Evolutionary conservation across 2,113 vertebrate species (phyloP).

Genomic region (Microtus ochrogaster): DNA sequence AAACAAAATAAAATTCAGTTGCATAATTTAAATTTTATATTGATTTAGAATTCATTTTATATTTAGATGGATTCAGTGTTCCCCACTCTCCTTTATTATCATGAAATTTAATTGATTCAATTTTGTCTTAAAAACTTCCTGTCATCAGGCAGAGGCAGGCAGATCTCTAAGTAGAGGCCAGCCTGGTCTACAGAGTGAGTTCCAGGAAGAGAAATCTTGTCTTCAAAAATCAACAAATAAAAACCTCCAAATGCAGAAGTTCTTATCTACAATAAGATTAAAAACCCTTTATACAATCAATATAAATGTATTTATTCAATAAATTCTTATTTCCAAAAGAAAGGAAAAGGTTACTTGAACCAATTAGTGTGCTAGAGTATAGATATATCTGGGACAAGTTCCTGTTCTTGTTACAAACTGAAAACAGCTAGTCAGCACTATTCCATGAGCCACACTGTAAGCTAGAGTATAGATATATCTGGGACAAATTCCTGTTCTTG

Average conservation of each 20-base stretch:
- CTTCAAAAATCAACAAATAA: neutral
- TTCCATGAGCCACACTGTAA: neutral
- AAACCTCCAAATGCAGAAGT: neutral
- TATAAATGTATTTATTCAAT: conserved; percentile 15
- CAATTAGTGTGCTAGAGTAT: neutral
- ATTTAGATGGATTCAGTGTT: neutral
- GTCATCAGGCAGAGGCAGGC: neutral
- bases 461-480: neutral
- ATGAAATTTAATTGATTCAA: neutral
- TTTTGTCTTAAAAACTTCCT: neutral
- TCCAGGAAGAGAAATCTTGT: neutral
- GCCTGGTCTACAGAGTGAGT: neutral
- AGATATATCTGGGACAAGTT: neutral
- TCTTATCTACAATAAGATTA: neutral
- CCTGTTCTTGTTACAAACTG: neutral
- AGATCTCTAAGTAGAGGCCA: no score
- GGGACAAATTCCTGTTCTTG: neutral
- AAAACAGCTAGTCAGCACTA: neutral
- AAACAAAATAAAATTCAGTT: neutral
- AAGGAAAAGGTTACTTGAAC: neutral
- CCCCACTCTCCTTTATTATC: neutral
- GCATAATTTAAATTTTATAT: neutral
- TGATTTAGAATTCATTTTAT: conserved; percentile 14
- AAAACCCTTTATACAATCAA: neutral
- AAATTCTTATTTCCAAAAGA: neutral